phyloP scores from a whole-genome alignment of 2,113 vertebrate genomes.

The Chelonoidis abingdonii region DNA sequence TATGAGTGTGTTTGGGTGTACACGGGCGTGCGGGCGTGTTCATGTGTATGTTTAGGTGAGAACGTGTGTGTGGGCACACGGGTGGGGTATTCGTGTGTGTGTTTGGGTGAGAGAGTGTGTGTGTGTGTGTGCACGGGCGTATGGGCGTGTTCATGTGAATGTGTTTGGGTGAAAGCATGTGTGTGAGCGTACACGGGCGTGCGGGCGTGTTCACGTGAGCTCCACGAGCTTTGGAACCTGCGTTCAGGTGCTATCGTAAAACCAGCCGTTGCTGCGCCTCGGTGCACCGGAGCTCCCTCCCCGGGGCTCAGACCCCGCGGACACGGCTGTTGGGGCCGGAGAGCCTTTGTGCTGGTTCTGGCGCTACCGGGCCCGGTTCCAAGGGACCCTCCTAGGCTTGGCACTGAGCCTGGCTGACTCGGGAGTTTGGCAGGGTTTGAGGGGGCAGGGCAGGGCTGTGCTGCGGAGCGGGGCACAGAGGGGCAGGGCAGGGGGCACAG shows the following conservation, averaged over 20 bases:
- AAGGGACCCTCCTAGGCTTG: background rate
- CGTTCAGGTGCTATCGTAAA: background rate
- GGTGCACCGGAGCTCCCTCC: background rate
- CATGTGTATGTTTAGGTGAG: background rate
- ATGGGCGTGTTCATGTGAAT: no score
- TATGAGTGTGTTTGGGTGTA: no score
- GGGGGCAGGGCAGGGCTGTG: background rate
- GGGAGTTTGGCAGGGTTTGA: background rate
- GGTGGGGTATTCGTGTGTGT: no score
- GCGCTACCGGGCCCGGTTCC: no score
- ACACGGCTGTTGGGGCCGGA: no score
- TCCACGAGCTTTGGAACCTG: accelerated
- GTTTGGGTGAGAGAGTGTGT: no score
- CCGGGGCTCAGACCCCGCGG: background rate
- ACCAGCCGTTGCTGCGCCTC: background rate
- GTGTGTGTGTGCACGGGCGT: no score
- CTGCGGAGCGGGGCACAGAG: background rate
- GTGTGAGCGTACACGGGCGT: no score
- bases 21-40: accelerated
- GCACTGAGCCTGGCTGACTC: background rate
- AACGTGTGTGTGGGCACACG: no score
- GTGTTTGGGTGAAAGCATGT: no score
- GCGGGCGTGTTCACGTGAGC: no score
- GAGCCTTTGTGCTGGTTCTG: background rate
- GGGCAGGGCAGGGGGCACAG: background rate